Base-by-base conservation (phyloP, 2,113 vertebrate species). In the Aix galericulata region DNA sequence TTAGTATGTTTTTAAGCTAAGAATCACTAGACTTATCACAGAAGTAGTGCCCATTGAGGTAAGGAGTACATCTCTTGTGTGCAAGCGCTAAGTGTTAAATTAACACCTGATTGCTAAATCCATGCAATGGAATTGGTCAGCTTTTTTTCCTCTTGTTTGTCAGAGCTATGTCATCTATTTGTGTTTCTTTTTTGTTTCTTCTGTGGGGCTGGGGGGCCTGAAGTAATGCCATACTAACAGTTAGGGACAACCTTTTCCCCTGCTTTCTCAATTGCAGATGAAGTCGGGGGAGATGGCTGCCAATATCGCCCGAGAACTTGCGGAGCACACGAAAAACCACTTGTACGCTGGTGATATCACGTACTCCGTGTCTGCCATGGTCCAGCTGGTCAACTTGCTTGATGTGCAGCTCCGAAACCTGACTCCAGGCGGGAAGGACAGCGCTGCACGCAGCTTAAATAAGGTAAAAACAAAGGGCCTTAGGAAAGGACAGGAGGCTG, bases 341-440 rank as follows among this genome's bases (percentile, higher is more conserved):
- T 89, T 99, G 90, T 99, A 99, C 5, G 98, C 99, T 0, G 99
- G 99, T 0, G 99, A 99, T 96, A 98, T 99, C 92, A 98, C 98
- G 0, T 99, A 98, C 94, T 99, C 99, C 0, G 99, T 99, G 40
- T 98, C 98, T 0, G 99, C 99, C 89, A 98, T 99, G 98, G 99
- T 99, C 29, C 99, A 99, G 96, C 98, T 99, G 68, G 99, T 99
- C 52, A 99, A 99, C 76, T 98, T 99, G 74, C 97, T 99, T 3
- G 99, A 99, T 1, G 98, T 99, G 27, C 99, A 99, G 79, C 98
- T 99, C 68, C 97, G 99, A 23, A 99, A 99, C 97, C 97, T 99
- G 81, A 99, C 99, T 10, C 99, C 99, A 0, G 99, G 99, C 0
- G 99, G 99, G 64, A 99, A 99, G 95, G 99, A 99, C 75, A 99